Base-by-base conservation (phyloP, 2,113 vertebrate genomes). In the Furnarius figulus region DNA sequence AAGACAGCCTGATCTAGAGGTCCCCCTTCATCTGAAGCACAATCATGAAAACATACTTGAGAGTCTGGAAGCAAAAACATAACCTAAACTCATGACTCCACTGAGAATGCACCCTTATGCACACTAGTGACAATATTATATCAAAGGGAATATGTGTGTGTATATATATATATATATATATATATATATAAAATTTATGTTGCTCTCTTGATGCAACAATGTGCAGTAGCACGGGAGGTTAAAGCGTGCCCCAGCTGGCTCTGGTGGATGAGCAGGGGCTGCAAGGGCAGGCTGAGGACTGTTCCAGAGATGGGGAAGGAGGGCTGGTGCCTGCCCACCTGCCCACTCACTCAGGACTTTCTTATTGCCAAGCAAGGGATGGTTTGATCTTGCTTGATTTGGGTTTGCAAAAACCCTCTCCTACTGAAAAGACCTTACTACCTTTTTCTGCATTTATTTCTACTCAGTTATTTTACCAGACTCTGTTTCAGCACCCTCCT, bases 271-370 rank as follows among this genome's bases (percentile, higher is more conserved):
- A 78, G 53, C 70, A 76, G 37, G 27, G 75, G 33, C 50, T 58
- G 49, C 58, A 33, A 71, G 37, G 72, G 42, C 42, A 46, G 24
- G 33, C 25, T 62, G 68, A 93, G 46, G 9, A 27, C 23, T n/a
- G 55, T 33, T 83, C 27, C 62, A 47, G 68, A 47, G 52, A 46
- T 23, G 14, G 44, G 35, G 42, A 39, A 59, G 55, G 24, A 52
- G 25, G 39, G 55, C 14, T 79, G 3, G 1, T 1, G 2, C 49
- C 46, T 0, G 1, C 63, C 17, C 1, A n/a, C 15, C 8, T 14
- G 1, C 22, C 33, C 1, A 6, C 75, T 50, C 1, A 2, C 67
- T 30, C 7, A 0, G 42, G 21, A 22, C 25, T 80, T 70, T 67
- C 37, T 19, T 66, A 44, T 46, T 13, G 1, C 28, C 25, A 61